Conservation (phyloP, 2,797 vertebrate genomes). For the Arnoldichthys spilopterus region DNA sequence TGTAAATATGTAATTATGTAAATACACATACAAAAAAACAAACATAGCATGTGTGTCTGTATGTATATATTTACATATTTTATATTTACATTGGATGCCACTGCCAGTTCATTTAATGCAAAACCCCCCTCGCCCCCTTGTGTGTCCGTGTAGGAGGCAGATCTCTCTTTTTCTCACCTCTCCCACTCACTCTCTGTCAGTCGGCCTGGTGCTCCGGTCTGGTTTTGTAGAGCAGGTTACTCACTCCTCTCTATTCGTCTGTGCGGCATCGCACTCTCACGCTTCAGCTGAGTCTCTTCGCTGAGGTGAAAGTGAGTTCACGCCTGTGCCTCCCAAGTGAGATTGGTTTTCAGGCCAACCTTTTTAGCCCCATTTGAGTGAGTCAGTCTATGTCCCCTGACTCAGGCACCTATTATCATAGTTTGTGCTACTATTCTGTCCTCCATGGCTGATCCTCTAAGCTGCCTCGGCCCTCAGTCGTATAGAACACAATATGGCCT, state of each 20-base stretch:
- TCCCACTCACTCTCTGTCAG: conserved; percentile 23
- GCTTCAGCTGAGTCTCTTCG: not conserved
- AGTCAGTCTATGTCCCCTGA: not conserved
- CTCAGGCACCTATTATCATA: not conserved
- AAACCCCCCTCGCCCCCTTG: not conserved
- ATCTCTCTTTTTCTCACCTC: conserved; percentile 13
- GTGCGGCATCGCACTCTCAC: not conserved
- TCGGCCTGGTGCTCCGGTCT: not conserved
- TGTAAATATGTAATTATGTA: too few species aligned
- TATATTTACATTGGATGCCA: not conserved
- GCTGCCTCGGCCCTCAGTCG: not conserved
- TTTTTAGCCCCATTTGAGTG: conserved; percentile 3
- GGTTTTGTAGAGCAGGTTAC: conserved; percentile 9
- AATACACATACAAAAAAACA: too few species aligned
- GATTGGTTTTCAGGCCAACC: not conserved
- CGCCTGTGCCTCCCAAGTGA: not conserved
- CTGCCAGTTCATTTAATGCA: not conserved
- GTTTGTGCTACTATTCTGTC: not conserved
- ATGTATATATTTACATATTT: too few species aligned
- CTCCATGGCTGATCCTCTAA: too few species aligned
- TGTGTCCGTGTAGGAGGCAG: conserved; percentile 40
- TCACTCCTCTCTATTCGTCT: conserved; percentile 17
- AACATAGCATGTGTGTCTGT: too few species aligned
- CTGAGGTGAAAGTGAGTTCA: conserved; percentile 4
- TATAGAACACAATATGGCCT: too few species aligned